Percentiles rank a stretch among this genome's conserved stretches.
phyloP scores from a whole-genome alignment of 64 coral and sea anemone species.

The Stichodactyla mertensii region DNA sequence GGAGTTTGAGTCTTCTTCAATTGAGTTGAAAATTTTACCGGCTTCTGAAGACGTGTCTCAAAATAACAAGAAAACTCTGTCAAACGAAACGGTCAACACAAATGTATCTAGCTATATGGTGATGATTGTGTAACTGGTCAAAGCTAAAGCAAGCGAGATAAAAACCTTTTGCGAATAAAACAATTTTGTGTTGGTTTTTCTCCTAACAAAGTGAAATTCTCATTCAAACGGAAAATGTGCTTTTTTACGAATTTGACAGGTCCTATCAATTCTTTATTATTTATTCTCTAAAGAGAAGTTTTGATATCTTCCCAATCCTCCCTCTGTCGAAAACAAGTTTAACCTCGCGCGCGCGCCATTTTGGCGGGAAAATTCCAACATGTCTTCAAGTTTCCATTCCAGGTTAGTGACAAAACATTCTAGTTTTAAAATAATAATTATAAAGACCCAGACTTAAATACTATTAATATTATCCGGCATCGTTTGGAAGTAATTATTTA shows the following conservation, averaged over 20 bases:
- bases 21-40: neutral
- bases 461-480: too few relatives aligned
- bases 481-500: too few relatives aligned
- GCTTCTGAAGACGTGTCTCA: neutral
- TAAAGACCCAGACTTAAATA: too few relatives aligned
- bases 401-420: too few relatives aligned
- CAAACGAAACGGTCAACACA: neutral
- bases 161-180: neutral
- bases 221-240: too few relatives aligned
- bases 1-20: neutral
- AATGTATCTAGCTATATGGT: slow-evolving; percentile 2
- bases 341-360: neutral
- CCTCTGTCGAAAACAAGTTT: neutral
- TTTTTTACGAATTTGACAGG: too few relatives aligned
- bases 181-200: neutral
- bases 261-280: too few relatives aligned
- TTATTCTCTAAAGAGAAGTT: too few relatives aligned
- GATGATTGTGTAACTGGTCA: neutral
- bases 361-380: neutral
- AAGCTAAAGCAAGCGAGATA: neutral
- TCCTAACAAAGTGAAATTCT: too few relatives aligned
- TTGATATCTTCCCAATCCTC: neutral
- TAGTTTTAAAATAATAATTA: too few relatives aligned
- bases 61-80: slow-evolving; percentile 3
- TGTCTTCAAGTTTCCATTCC: neutral